Percentiles rank a stretch among this genome's conserved stretches.
Conservation (phyloP, 2,797 vertebrate genomes). For the Falco concolor region DNA sequence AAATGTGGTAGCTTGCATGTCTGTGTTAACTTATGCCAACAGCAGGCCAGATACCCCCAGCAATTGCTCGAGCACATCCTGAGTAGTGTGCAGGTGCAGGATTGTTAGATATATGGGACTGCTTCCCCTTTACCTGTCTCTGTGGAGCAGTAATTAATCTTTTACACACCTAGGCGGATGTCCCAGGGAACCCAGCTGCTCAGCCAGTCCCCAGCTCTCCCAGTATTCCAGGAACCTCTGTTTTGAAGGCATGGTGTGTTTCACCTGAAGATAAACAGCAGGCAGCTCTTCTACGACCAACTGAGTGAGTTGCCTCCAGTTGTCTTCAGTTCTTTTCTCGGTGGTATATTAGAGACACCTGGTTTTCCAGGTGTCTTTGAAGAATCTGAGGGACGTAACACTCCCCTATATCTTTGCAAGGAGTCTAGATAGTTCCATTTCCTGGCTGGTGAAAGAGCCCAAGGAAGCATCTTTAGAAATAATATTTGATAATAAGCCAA, state of each 20-base stretch:
- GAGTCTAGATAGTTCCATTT: not conserved
- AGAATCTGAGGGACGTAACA: not conserved
- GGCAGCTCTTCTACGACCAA: slow-evolving; percentile 85
- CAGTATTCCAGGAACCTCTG: slow-evolving; percentile 79
- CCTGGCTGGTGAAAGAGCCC: not conserved
- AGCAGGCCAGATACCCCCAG: not conserved
- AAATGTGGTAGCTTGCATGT: not conserved
- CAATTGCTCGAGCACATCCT: too few species aligned
- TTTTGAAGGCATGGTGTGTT: slow-evolving; percentile 83
- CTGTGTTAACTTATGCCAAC: not conserved
- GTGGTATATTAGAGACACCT: not conserved
- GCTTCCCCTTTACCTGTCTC: not conserved
- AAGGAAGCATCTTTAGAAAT: not conserved
- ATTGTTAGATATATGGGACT: not conserved
- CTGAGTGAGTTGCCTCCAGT: slow-evolving; percentile 81
- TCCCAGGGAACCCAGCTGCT: slow-evolving; percentile 71
- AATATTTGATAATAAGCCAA: not conserved
- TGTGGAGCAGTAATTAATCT: not conserved
- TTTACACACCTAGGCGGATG: slow-evolving; percentile 65
- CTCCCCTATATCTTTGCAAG: not conserved
- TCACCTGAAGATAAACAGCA: slow-evolving; percentile 88
- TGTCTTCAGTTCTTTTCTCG: not conserved
- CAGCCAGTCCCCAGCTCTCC: slow-evolving; percentile 87
- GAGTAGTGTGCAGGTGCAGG: not conserved
- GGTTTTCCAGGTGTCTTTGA: not conserved